Evolutionary conservation across 2,888 invertebrate genomes (phyloP).

Genomic region (Volucella inflata): DNA sequence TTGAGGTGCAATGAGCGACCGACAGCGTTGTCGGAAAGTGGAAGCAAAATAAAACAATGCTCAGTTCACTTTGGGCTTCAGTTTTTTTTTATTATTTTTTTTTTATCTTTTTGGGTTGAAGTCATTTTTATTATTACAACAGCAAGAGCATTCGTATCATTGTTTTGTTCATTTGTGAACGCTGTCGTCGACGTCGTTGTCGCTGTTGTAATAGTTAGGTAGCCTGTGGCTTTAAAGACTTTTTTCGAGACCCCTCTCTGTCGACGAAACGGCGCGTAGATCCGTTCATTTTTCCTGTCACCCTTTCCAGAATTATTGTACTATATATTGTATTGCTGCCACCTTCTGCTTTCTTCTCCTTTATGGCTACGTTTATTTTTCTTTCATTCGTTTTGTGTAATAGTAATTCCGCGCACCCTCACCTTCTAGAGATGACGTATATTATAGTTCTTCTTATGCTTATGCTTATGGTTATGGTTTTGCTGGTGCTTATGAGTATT

Average conservation of each 20-base stretch:
- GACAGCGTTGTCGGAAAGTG: conserved; percentile 4
- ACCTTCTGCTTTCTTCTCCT: conserved; percentile 53
- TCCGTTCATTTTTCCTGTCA: conserved; percentile 74
- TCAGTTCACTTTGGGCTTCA: conserved; percentile 43
- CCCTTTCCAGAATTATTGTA: conserved; percentile 52
- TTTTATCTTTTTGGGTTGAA: conserved; percentile 32
- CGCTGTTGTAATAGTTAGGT: conserved; percentile 74
- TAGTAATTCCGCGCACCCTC: conserved; percentile 65
- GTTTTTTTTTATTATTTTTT: conserved; percentile 35
- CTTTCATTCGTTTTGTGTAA: conserved; percentile 19
- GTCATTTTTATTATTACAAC: conserved; percentile 78
- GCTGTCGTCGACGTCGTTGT: conserved; percentile 76
- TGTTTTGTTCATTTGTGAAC: conserved; percentile 72
- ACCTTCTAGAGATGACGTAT: conserved; percentile 51
- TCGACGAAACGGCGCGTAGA: conserved; percentile 72
- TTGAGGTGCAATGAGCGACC: conserved; percentile 62
- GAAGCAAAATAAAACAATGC: conserved; percentile 64
- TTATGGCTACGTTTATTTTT: conserved; percentile 8
- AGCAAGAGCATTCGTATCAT: conserved; percentile 68
- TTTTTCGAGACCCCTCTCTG: conserved; percentile 47
- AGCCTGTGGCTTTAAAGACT: conserved; percentile 73
- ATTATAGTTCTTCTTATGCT: conserved; percentile 31
- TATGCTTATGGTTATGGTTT: no score
- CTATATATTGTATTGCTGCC: conserved; percentile 36
- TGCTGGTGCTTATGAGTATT: no score